phyloP scores from a whole-genome alignment of 2,113 vertebrate species.

The Myrmophylax atrothorax region DNA sequence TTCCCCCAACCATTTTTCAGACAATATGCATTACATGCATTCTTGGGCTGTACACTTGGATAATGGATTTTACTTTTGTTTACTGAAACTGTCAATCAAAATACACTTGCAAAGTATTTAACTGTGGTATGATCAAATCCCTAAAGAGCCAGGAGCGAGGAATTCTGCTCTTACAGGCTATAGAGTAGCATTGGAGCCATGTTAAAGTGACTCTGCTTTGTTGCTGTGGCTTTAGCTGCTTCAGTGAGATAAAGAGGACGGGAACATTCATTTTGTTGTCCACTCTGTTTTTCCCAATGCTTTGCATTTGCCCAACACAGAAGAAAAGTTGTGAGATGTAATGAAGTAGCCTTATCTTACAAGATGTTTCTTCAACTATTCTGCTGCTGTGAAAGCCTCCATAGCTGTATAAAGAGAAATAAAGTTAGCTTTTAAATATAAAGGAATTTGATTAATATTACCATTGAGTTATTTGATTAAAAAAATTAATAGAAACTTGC shows the following conservation, averaged over 20 bases:
- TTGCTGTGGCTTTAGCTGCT: neutral
- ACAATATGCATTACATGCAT: neutral
- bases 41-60: neutral
- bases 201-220: neutral
- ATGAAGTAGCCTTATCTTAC: neutral
- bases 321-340: neutral
- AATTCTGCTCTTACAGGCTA: neutral
- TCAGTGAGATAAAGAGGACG: neutral
- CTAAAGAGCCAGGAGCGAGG: neutral
- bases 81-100: neutral
- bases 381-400: neutral
- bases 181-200: neutral
- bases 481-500: neutral
- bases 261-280: neutral
- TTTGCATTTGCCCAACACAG: neutral
- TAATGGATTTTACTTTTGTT: neutral
- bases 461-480: neutral
- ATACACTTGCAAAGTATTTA: neutral
- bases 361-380: neutral
- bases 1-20: neutral
- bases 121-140: neutral
- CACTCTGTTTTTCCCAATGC: neutral
- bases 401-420: neutral
- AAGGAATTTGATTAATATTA: neutral
- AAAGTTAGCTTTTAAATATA: neutral